Percentiles rank a stretch among this genome's conserved stretches.
These are phyloP conservation scores for Heteropelma amictum DNA, from an alignment of 2,888 invertebrate species.

Conservation along the genomic window DNA sequence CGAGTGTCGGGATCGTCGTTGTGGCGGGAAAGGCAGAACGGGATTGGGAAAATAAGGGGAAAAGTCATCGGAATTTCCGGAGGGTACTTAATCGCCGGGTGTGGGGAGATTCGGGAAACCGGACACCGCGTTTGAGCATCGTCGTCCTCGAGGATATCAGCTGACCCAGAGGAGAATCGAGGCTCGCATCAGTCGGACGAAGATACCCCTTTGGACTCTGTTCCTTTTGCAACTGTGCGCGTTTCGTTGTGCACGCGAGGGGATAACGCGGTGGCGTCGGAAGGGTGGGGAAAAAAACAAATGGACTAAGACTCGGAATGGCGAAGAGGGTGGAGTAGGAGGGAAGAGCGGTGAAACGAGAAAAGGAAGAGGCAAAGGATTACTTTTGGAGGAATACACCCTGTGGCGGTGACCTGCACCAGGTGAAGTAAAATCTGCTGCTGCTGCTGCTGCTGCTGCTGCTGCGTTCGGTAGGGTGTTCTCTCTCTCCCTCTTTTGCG, in stretches of 20 bases:
- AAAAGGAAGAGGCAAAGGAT: conserved; percentile 4
- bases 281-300: neutral
- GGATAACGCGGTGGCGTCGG: neutral
- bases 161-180: neutral
- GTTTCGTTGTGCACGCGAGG: conserved; percentile 11
- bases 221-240: neutral
- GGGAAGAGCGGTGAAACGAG: conserved; percentile 3
- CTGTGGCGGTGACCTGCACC: conserved; percentile 54
- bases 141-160: conserved; percentile 4
- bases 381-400: conserved; percentile 47
- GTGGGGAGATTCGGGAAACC: too few relatives aligned
- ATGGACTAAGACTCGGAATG: neutral
- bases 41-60: too few relatives aligned
- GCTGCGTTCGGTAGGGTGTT: conserved; percentile 54
- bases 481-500: conserved; percentile 56
- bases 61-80: neutral
- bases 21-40: conserved; percentile 31
- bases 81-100: neutral
- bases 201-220: neutral
- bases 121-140: conserved; percentile 1
- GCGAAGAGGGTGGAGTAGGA: neutral
- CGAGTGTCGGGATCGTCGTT: conserved; percentile 18
- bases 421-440: conserved; percentile 53
- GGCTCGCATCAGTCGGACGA: conserved; percentile 8
- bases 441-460: conserved; percentile 41